Conservation (phyloP, 2,888 invertebrate genomes). For the Mesodorylaimus sp. region DNA sequence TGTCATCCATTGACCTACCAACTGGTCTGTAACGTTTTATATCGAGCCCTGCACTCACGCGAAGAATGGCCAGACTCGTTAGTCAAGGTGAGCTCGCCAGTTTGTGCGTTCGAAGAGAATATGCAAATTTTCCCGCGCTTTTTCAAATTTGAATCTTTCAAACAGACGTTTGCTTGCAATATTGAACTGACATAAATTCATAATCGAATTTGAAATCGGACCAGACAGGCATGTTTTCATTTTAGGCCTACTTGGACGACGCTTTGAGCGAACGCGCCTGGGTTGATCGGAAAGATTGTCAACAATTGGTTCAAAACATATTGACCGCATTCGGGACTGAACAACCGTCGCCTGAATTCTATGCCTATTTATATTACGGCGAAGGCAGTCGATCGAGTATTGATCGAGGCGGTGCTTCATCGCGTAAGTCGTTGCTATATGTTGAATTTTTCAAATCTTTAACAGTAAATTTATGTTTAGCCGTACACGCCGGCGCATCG, state of each 20-base stretch:
- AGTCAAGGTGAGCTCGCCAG: not conserved
- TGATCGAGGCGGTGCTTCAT: not conserved
- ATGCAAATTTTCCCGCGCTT: too few species aligned
- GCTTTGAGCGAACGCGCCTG: constrained; percentile 76
- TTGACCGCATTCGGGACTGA: constrained; percentile 63
- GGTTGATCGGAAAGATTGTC: constrained; percentile 79
- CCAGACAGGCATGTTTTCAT: not conserved
- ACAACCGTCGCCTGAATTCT: not conserved
- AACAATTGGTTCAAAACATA: constrained; percentile 74
- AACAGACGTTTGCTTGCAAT: not conserved
- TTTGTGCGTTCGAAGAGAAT: too few species aligned
- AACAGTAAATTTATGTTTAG: not conserved
- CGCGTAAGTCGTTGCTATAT: not conserved
- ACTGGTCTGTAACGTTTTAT: not conserved
- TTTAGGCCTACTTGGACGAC: constrained; percentile 73
- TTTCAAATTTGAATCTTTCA: not conserved
- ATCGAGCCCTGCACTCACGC: not conserved
- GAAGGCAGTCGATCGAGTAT: not conserved
- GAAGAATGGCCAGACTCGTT: not conserved
- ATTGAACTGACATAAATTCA: constrained; percentile 42
- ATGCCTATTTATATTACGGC: not conserved
- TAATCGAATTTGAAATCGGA: not conserved
- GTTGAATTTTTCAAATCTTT: not conserved
- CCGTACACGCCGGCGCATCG: not conserved
- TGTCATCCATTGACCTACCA: constrained; percentile 60